phyloP scores from a whole-genome alignment of 2,797 vertebrate genomes.

The Cetoscarus ocellatus region DNA sequence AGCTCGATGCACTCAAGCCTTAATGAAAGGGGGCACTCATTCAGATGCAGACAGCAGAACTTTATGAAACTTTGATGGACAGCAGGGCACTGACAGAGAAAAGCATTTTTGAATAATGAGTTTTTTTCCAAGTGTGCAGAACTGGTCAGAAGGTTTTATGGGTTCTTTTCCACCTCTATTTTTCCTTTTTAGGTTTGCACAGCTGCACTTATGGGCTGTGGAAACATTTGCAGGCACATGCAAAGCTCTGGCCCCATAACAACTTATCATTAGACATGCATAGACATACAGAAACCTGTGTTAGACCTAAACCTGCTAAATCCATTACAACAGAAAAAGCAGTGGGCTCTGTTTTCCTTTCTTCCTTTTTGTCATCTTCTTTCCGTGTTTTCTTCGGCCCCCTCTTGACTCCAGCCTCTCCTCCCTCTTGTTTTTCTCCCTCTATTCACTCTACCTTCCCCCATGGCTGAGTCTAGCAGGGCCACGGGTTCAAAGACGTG shows the following conservation, averaged over 20 bases:
- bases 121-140: slow-evolving; percentile 63
- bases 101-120: slow-evolving; percentile 40
- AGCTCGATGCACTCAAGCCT: slow-evolving; percentile 60
- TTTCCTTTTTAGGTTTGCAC: slow-evolving; percentile 70
- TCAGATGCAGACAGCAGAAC: slow-evolving; percentile 62
- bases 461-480: slow-evolving; percentile 75
- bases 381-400: slow-evolving; percentile 34
- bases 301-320: slow-evolving; percentile 46
- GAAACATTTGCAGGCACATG: slow-evolving; percentile 72
- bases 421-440: slow-evolving; percentile 77
- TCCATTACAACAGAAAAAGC: slow-evolving; percentile 1
- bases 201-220: slow-evolving; percentile 71
- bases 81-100: slow-evolving; percentile 57
- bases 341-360: background rate
- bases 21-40: slow-evolving; percentile 69
- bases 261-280: slow-evolving; percentile 53
- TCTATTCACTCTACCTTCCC: slow-evolving; percentile 68
- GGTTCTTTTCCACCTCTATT: slow-evolving; percentile 9
- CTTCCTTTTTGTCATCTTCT: slow-evolving; percentile 5
- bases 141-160: slow-evolving; percentile 53
- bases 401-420: slow-evolving; percentile 55
- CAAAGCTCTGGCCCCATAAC: slow-evolving; percentile 46
- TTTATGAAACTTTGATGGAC: slow-evolving; percentile 65
- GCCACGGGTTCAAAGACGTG: slow-evolving; percentile 81
- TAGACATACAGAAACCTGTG: slow-evolving; percentile 39